phyloP scores from a whole-genome alignment of 2,113 vertebrate species.

The Monarcha castaneiventris region DNA sequence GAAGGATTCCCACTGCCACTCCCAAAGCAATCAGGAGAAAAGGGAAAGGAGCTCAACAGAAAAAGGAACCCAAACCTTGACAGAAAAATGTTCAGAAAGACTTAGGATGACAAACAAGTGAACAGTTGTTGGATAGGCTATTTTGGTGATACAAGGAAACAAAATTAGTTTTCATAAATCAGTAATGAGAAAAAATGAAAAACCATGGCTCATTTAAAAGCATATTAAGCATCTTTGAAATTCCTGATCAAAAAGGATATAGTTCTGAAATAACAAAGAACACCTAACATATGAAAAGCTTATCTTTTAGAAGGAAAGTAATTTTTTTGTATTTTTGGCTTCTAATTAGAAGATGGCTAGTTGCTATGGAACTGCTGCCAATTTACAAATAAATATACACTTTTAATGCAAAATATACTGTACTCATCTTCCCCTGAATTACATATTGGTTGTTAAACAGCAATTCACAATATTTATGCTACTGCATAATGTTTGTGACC shows the following conservation, averaged over 20 bases:
- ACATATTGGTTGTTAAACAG: neutral
- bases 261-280: neutral
- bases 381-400: neutral
- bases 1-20: neutral
- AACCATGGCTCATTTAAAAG: neutral
- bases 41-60: neutral
- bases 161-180: neutral
- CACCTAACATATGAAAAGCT: neutral
- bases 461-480: conserved; percentile 6
- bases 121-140: neutral
- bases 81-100: neutral
- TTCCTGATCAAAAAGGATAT: neutral
- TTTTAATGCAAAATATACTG: neutral
- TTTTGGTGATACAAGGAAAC: neutral
- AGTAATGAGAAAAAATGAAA: neutral
- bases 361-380: neutral
- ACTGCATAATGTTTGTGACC: neutral
- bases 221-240: neutral
- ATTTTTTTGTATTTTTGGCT: neutral
- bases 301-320: neutral
- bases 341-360: neutral
- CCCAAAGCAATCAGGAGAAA: neutral
- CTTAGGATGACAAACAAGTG: neutral
- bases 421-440: neutral
- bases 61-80: neutral